Conservation (phyloP, 2,113 vertebrate species). For the Corydoras maculifer region DNA sequence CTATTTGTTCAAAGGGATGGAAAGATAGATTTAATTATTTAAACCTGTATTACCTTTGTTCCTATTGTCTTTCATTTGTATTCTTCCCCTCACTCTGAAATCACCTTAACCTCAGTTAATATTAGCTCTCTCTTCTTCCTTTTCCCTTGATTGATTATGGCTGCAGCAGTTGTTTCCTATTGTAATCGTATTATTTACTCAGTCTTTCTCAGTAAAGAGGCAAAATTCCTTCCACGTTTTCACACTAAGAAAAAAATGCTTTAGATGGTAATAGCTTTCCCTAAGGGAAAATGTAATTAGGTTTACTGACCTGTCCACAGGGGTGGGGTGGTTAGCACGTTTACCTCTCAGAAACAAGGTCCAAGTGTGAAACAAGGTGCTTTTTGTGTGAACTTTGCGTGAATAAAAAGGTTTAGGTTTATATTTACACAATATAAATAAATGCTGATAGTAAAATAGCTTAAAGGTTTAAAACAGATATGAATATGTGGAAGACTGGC, state of each 20-base stretch:
- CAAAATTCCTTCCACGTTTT: not conserved
- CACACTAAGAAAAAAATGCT: not conserved
- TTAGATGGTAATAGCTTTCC: not conserved
- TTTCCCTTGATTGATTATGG: not conserved
- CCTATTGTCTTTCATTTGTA: not conserved
- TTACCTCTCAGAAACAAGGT: too few species aligned
- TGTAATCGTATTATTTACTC: not conserved
- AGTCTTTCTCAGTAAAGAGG: not conserved
- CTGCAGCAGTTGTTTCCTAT: not conserved
- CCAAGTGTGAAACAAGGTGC: too few species aligned
- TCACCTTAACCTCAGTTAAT: not conserved
- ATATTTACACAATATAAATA: too few species aligned
- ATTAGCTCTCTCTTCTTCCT: not conserved
- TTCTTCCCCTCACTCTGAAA: not conserved
- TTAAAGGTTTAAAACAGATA: too few species aligned
- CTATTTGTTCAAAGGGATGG: not conserved
- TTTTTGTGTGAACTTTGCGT: too few species aligned
- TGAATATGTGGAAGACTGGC: too few species aligned
- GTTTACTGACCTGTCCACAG: not conserved
- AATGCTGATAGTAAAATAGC: too few species aligned
- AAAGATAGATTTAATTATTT: constrained; percentile 21
- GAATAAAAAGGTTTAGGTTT: too few species aligned
- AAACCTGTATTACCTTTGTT: constrained; percentile 5
- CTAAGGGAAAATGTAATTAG: not conserved
- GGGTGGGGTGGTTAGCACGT: too few species aligned